These are phyloP conservation scores for Flexamia atlantica DNA, from an alignment of 2,888 invertebrate species.

Conservation along the genomic window DNA sequence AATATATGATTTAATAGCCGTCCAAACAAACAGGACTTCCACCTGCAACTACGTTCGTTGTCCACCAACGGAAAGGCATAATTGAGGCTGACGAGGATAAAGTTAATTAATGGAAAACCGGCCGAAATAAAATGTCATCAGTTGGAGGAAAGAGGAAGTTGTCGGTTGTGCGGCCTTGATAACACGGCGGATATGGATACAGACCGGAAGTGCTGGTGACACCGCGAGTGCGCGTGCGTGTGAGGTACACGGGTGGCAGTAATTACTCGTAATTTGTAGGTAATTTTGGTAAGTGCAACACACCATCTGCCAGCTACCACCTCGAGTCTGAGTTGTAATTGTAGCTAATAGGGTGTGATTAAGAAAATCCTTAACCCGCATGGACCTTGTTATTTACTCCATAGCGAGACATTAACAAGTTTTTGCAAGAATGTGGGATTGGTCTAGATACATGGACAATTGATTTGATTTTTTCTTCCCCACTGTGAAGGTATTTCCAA, in stretches of 20 bases:
- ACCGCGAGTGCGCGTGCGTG: slow-evolving; percentile 15
- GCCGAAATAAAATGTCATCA: slow-evolving; percentile 59
- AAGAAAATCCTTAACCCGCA: background rate
- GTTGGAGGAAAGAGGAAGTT: slow-evolving; percentile 41
- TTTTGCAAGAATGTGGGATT: background rate
- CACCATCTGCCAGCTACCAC: slow-evolving; percentile 12
- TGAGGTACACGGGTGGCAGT: background rate
- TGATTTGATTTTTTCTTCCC: too few relatives aligned
- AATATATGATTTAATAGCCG: too few relatives aligned
- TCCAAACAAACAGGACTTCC: background rate
- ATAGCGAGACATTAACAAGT: background rate
- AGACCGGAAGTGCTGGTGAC: slow-evolving; percentile 53
- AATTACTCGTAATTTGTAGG: slow-evolving; percentile 43
- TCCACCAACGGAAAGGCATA: slow-evolving; percentile 48
- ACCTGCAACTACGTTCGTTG: background rate
- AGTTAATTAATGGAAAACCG: slow-evolving; percentile 58
- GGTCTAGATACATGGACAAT: too few relatives aligned
- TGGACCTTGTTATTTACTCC: background rate
- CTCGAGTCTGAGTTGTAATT: slow-evolving; percentile 6
- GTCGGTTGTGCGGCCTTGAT: slow-evolving; percentile 45
- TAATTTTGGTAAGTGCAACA: slow-evolving; percentile 45
- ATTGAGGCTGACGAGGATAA: slow-evolving; percentile 33
- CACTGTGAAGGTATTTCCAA: too few relatives aligned
- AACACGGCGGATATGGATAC: slow-evolving; percentile 47
- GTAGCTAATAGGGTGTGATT: slow-evolving; percentile 20